Conservation (phyloP, 2,888 invertebrate genomes). For the Diploptera punctata region DNA sequence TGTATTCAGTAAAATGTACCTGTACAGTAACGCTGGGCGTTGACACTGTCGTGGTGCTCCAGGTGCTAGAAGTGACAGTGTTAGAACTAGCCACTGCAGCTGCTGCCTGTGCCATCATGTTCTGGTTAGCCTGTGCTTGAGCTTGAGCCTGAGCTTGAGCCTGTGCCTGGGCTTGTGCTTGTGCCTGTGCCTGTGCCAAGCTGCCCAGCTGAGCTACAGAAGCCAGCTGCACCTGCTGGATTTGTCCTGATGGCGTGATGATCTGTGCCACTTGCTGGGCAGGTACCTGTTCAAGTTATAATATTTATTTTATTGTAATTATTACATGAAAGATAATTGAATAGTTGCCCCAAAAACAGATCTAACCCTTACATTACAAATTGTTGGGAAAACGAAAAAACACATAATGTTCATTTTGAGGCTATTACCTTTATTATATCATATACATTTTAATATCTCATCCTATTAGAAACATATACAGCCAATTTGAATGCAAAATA, state of each 20-base stretch:
- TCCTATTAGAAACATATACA: too few relatives aligned
- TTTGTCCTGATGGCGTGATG: slow-evolving; percentile 86
- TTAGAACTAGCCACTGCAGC: slow-evolving; percentile 41
- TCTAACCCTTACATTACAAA: too few relatives aligned
- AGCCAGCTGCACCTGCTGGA: slow-evolving; percentile 87
- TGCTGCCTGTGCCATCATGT: slow-evolving; percentile 48
- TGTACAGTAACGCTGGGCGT: slow-evolving; percentile 54
- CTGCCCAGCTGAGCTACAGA: slow-evolving; percentile 58
- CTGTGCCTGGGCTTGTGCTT: slow-evolving; percentile 48
- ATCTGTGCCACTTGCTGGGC: slow-evolving; percentile 77
- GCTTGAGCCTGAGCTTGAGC: slow-evolving; percentile 43
- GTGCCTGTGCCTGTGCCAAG: slow-evolving; percentile 50
- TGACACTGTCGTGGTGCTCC: slow-evolving; percentile 51
- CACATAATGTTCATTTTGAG: too few relatives aligned
- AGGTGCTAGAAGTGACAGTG: slow-evolving; percentile 44
- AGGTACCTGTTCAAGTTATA: too few relatives aligned
- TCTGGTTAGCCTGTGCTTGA: slow-evolving; percentile 46
- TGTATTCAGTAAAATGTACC: slow-evolving; percentile 40
- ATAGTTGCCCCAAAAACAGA: too few relatives aligned
- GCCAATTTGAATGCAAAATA: too few relatives aligned
- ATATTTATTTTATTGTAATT: too few relatives aligned
- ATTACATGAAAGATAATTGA: too few relatives aligned
- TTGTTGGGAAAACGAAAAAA: too few relatives aligned
- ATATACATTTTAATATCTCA: too few relatives aligned
- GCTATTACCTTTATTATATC: too few relatives aligned